These are phyloP conservation scores for Cheilinus undulatus DNA, from an alignment of 2,113 vertebrate species.

Conservation along the genomic window DNA sequence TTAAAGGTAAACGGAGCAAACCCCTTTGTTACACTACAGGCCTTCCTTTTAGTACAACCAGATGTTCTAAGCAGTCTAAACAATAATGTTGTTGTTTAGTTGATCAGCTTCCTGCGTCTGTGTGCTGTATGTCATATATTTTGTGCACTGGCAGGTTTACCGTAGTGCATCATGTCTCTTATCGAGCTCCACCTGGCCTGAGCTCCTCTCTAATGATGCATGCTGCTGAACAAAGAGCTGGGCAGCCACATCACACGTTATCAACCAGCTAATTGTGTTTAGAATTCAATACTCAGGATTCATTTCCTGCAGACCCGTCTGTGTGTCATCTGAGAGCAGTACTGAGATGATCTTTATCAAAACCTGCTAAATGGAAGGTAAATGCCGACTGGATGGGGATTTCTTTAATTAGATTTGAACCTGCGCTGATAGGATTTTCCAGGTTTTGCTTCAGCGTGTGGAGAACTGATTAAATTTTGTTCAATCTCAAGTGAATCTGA, in stretches of 20 bases:
- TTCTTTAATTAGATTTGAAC: slow-evolving; percentile 56
- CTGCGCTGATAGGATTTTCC: slow-evolving; percentile 31
- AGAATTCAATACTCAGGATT: slow-evolving; percentile 38
- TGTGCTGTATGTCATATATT: neutral
- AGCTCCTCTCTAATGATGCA: slow-evolving; percentile 26
- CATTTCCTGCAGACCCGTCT: slow-evolving; percentile 41
- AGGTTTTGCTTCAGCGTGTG: slow-evolving; percentile 7
- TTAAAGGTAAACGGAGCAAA: no score
- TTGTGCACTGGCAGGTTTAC: neutral
- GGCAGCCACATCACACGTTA: neutral
- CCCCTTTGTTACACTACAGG: no score
- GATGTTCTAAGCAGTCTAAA: no score
- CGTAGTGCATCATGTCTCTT: neutral
- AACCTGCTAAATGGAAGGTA: neutral
- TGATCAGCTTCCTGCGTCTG: neutral
- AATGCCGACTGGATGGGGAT: slow-evolving; percentile 10
- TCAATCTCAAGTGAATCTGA: neutral
- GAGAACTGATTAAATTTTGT: slow-evolving; percentile 36
- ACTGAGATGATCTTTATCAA: slow-evolving; percentile 54
- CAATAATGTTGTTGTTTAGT: neutral
- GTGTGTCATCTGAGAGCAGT: slow-evolving; percentile 5
- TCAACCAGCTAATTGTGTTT: slow-evolving; percentile 49
- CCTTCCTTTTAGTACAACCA: no score
- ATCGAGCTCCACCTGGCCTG: slow-evolving; percentile 6
- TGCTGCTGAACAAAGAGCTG: slow-evolving; percentile 22